A percentile compares a stretch with the other conserved stretches of the same genome.
Evolutionary conservation across 2,113 vertebrate species (phyloP).

Genomic region (Capra hircus): DNA sequence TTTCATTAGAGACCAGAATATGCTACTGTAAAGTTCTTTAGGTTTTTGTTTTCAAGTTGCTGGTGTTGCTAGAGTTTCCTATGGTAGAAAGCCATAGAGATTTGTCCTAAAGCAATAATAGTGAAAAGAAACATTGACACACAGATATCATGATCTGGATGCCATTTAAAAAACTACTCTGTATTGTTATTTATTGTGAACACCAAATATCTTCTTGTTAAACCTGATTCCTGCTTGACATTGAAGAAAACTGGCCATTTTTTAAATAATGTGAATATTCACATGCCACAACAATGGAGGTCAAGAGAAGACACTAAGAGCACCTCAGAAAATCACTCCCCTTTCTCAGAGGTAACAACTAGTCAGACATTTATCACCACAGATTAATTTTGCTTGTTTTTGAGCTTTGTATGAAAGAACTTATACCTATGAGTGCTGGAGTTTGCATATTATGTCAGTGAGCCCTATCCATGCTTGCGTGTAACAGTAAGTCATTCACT

Average conservation of each 20-base stretch:
- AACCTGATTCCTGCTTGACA: not conserved
- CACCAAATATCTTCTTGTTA: not conserved
- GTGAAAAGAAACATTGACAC: not conserved
- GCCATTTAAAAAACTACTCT: not conserved
- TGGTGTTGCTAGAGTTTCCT: not conserved
- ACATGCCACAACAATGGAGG: not conserved
- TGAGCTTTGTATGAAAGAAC: not conserved
- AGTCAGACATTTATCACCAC: not conserved
- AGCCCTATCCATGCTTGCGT: not conserved
- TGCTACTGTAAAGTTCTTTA: not conserved
- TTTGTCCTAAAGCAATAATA: not conserved
- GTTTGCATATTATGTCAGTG: not conserved
- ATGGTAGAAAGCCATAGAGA: not conserved
- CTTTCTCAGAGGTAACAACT: not conserved
- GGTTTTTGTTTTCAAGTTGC: not conserved
- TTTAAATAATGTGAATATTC: not conserved
- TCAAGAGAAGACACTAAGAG: not conserved
- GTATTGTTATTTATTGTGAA: not conserved
- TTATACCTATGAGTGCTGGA: not conserved
- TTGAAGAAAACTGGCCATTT: not conserved
- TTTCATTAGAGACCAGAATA: not conserved
- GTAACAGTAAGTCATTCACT: not conserved
- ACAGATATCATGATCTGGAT: not conserved
- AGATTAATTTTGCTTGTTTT: not conserved
- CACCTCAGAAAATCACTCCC: not conserved